Percentiles rank a stretch among this genome's conserved stretches.
Conservation (phyloP, 1,140 invertebrate genomes). For the Zaprionus tsacasi region DNA sequence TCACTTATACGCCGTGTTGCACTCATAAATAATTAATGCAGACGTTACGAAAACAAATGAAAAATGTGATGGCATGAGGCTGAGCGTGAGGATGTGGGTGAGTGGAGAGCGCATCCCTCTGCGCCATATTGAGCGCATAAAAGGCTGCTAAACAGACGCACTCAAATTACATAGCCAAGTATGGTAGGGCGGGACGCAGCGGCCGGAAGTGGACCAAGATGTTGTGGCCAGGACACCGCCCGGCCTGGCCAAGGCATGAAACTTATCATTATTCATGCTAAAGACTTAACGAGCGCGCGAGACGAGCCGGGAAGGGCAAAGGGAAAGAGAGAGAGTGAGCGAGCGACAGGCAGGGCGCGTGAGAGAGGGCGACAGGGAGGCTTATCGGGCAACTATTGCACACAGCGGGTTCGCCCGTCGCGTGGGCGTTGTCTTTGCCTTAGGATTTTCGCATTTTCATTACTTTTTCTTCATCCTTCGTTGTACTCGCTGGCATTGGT, state of each 20-base stretch:
- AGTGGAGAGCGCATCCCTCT: constrained; percentile 27
- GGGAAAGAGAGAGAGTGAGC: background rate
- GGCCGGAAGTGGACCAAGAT: constrained; percentile 58
- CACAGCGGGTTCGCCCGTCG: constrained; percentile 50
- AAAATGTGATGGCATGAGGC: constrained; percentile 43
- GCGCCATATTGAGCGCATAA: constrained; percentile 76
- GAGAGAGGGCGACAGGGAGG: constrained; percentile 8
- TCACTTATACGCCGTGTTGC: constrained; percentile 72
- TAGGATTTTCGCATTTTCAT: constrained; percentile 77
- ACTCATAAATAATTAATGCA: constrained; percentile 80
- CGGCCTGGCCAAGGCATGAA: constrained; percentile 54
- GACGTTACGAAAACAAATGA: constrained; percentile 66
- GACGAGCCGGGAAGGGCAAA: constrained; percentile 12
- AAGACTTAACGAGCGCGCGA: constrained; percentile 82
- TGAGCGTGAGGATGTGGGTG: background rate
- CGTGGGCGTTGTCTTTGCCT: constrained; percentile 41
- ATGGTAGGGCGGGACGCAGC: constrained; percentile 6
- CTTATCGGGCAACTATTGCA: constrained; percentile 77
- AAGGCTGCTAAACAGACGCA: constrained; percentile 72
- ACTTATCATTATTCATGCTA: constrained; percentile 84
- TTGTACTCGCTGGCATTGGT: constrained; percentile 41
- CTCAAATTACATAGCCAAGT: constrained; percentile 58
- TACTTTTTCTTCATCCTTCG: constrained; percentile 52
- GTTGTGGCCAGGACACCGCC: constrained; percentile 51
- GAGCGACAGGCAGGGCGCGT: too few relatives aligned